Conservation (phyloP, 2,797 vertebrate genomes). For the Mus minutoides region DNA sequence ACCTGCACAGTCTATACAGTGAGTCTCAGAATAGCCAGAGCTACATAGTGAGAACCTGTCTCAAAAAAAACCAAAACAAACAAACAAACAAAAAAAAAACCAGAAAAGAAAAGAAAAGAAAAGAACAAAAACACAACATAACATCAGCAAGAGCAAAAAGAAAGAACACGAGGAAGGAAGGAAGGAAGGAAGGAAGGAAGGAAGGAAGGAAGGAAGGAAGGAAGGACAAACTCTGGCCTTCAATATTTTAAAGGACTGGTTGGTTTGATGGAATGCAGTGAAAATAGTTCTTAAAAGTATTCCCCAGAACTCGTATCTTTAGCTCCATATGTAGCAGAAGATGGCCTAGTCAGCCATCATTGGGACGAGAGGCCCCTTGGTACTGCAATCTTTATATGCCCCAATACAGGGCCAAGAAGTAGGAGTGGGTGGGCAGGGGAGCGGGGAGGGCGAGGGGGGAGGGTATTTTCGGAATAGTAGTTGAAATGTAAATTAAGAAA, state of each 20-base stretch:
- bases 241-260: slow-evolving; percentile 17
- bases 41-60: not conserved
- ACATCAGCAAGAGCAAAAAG: too few species aligned
- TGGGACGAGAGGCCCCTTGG: too few species aligned
- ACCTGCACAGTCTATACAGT: not conserved
- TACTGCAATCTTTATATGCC: too few species aligned
- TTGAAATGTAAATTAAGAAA: too few species aligned
- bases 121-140: not conserved
- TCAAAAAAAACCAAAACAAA: not conserved
- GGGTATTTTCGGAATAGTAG: too few species aligned
- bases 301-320: not conserved
- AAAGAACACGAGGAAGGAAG: not conserved
- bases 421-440: too few species aligned
- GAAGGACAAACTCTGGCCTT: not conserved
- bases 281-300: not conserved
- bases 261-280: not conserved
- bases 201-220: not conserved
- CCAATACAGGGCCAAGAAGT: too few species aligned
- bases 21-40: not conserved
- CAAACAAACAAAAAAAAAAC: not conserved
- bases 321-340: too few species aligned
- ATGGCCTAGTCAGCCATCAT: too few species aligned
- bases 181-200: not conserved
- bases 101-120: too few species aligned
- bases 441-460: too few species aligned